Percentiles rank a stretch among this genome's conserved stretches.
Evolutionary conservation across 2,888 invertebrate genomes (phyloP).

Genomic region (Spicauda simplicius): DNA sequence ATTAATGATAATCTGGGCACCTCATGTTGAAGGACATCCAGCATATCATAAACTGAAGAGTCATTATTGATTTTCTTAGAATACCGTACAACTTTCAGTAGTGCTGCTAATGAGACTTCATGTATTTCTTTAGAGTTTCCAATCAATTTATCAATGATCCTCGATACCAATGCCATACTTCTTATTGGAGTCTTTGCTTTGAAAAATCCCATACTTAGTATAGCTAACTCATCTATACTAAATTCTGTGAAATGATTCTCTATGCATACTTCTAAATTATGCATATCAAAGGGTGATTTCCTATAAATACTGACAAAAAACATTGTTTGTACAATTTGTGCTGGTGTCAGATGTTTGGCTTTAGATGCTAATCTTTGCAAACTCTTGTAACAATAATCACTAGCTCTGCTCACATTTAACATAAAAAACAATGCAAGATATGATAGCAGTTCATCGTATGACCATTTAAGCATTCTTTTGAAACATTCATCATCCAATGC

Average conservation of each 20-base stretch:
- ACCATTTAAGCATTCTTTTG: conserved; percentile 74
- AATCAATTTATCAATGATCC: conserved; percentile 81
- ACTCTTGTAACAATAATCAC: conserved; percentile 83
- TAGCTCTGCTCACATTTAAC: conserved; percentile 79
- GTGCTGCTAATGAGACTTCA: conserved; percentile 87
- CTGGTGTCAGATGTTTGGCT: conserved; percentile 83
- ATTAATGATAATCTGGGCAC: conserved; percentile 85
- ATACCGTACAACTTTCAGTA: conserved; percentile 87
- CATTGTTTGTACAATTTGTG: conserved; percentile 87
- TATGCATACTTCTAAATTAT: conserved; percentile 87
- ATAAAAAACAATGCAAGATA: conserved; percentile 87
- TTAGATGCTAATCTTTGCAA: conserved; percentile 84
- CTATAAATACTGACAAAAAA: conserved; percentile 87
- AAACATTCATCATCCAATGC: conserved; percentile 88
- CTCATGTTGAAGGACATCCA: conserved; percentile 82
- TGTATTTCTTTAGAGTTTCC: conserved; percentile 81
- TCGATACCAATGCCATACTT: conserved; percentile 71
- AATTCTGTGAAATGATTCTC: conserved; percentile 81
- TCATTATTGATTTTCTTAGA: conserved; percentile 75
- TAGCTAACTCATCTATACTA: conserved; percentile 87
- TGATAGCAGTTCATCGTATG: conserved; percentile 79
- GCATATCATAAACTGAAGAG: conserved; percentile 75
- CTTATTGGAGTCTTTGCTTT: conserved; percentile 88
- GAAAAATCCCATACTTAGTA: conserved; percentile 91
- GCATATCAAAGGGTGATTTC: conserved; percentile 83